phyloP scores from a whole-genome alignment of 2,113 vertebrate genomes.

The Pedionomus torquatus region DNA sequence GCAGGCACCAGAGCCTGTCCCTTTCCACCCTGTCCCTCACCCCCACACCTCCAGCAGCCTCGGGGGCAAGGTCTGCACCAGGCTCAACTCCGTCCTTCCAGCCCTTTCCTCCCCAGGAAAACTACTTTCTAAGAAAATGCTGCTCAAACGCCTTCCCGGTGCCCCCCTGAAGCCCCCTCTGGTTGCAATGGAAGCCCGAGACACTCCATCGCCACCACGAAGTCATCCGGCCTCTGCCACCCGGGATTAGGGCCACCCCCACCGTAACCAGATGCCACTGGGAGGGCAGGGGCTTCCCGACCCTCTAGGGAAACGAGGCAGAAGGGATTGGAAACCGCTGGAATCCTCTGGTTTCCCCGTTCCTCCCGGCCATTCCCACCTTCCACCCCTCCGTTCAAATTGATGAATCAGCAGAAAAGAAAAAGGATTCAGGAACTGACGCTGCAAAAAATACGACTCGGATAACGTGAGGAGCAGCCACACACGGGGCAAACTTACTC shows the following conservation, averaged over 20 bases:
- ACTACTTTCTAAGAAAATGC: neutral
- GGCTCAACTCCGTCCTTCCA: neutral
- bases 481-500: slow-evolving; percentile 79
- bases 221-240: neutral
- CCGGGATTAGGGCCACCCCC: neutral
- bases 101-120: neutral
- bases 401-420: neutral
- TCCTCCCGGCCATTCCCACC: neutral
- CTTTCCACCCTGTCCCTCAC: neutral
- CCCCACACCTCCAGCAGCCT: neutral
- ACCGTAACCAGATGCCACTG: neutral
- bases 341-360: neutral
- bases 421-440: neutral
- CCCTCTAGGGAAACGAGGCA: neutral
- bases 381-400: neutral
- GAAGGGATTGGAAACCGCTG: neutral
- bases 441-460: slow-evolving; percentile 64
- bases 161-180: neutral
- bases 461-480: slow-evolving; percentile 86
- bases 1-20: neutral
- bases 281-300: neutral
- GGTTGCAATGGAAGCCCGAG: neutral
- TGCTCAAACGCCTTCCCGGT: neutral
- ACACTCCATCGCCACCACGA: neutral
- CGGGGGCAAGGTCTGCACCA: neutral